A percentile compares a stretch with the other conserved stretches of the same genome.
Evolutionary conservation across 1,140 invertebrate species (phyloP).

Genomic region (Neodiprion fabricii): DNA sequence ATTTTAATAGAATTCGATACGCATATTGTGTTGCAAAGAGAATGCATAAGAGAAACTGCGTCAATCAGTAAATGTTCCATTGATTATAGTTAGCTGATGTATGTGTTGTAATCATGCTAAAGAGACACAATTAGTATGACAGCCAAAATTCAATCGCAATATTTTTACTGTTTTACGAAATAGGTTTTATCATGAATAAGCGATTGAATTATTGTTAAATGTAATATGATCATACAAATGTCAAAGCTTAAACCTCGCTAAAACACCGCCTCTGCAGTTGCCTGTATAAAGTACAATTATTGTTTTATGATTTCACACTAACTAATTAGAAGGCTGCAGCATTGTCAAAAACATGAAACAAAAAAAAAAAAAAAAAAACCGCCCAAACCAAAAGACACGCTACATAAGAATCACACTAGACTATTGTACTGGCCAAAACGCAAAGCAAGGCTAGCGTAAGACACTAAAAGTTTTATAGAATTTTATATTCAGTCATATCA

Average conservation of each 20-base stretch:
- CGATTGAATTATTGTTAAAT: conserved; percentile 45
- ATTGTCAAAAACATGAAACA: not conserved
- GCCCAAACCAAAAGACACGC: not conserved
- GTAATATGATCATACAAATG: conserved; percentile 39
- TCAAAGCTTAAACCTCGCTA: conserved; percentile 52
- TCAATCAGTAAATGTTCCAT: not conserved
- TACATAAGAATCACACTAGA: conserved; percentile 3
- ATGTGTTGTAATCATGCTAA: not conserved
- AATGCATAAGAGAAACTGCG: not conserved
- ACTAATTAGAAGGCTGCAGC: conserved; percentile 1
- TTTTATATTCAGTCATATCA: not conserved
- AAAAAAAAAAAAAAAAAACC: not conserved
- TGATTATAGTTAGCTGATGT: not conserved
- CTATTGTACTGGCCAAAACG: not conserved
- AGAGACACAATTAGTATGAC: too few species aligned
- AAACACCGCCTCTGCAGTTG: conserved; percentile 48
- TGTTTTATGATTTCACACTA: not conserved
- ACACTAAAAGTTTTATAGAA: not conserved
- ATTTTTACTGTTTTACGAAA: not conserved
- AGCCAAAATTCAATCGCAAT: not conserved
- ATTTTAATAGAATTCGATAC: not conserved
- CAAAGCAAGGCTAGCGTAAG: not conserved
- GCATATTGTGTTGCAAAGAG: not conserved
- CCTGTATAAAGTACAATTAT: conserved; percentile 40
- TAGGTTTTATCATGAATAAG: conserved; percentile 49